Conservation (phyloP, 2,888 invertebrate species). For the Tetranychus truncatus region DNA sequence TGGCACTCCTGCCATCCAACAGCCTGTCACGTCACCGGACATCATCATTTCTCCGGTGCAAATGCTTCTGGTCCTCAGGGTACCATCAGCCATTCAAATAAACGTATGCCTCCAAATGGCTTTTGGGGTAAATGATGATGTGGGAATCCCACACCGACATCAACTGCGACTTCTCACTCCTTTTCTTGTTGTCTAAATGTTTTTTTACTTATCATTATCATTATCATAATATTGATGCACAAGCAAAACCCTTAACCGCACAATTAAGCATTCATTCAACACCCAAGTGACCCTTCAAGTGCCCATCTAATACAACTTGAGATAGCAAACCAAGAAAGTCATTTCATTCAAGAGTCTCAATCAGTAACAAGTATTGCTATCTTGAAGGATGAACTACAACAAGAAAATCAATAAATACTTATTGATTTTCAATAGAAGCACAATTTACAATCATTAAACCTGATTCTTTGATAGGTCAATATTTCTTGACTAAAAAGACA, state of each 20-base stretch:
- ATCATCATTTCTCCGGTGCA: slow-evolving; percentile 17
- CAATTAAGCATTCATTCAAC: no score
- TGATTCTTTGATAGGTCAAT: no score
- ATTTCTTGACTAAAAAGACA: no score
- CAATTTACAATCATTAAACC: no score
- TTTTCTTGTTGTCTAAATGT: background rate
- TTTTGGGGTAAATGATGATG: slow-evolving; percentile 28
- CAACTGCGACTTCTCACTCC: background rate
- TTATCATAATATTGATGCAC: no score
- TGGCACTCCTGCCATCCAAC: slow-evolving; percentile 28
- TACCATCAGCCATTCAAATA: slow-evolving; percentile 22
- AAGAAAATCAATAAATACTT: no score
- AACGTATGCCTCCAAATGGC: slow-evolving; percentile 27
- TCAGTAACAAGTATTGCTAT: no score
- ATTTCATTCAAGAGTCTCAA: no score
- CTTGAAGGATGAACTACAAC: no score
- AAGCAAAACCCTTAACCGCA: no score
- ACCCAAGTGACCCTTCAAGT: background rate
- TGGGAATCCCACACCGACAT: slow-evolving; percentile 11
- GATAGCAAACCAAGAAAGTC: no score
- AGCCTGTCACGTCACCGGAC: slow-evolving; percentile 25
- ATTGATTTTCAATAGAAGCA: no score
- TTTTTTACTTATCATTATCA: background rate
- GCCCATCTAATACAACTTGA: background rate
- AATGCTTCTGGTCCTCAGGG: background rate